Percentiles rank a stretch among this genome's conserved stretches.
Conservation (phyloP, 2,113 vertebrate genomes). For the Rhombomys opimus region DNA sequence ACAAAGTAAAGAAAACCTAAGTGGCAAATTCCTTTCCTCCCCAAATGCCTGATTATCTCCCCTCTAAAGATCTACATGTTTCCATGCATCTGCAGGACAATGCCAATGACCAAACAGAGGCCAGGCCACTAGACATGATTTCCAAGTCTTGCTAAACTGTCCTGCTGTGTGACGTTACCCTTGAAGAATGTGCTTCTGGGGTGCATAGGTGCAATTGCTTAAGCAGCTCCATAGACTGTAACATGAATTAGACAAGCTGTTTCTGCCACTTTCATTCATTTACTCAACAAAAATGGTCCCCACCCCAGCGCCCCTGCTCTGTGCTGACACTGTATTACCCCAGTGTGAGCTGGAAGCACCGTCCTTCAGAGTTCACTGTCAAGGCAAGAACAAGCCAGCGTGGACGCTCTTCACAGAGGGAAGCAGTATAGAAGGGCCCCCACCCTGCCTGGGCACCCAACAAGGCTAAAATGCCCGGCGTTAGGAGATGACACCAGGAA, state of each 20-base stretch:
- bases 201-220: background rate
- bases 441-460: background rate
- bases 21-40: constrained; percentile 29
- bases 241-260: background rate
- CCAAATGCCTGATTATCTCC: background rate
- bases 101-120: background rate
- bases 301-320: background rate
- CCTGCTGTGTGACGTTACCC: background rate
- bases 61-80: background rate
- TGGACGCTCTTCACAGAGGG: background rate
- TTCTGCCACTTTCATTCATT: background rate
- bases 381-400: background rate
- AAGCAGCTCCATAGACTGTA: background rate
- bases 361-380: background rate
- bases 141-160: constrained; percentile 6
- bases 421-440: background rate
- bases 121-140: background rate
- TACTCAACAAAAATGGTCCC: constrained; percentile 10
- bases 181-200: background rate
- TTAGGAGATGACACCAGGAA: background rate
- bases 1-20: constrained; percentile 2
- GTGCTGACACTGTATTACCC: background rate
- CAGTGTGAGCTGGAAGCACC: background rate
- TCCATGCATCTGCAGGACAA: background rate
- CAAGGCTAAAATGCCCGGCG: background rate